phyloP scores from a whole-genome alignment of 2,797 vertebrate genomes.

The Hipposideros larvatus region DNA sequence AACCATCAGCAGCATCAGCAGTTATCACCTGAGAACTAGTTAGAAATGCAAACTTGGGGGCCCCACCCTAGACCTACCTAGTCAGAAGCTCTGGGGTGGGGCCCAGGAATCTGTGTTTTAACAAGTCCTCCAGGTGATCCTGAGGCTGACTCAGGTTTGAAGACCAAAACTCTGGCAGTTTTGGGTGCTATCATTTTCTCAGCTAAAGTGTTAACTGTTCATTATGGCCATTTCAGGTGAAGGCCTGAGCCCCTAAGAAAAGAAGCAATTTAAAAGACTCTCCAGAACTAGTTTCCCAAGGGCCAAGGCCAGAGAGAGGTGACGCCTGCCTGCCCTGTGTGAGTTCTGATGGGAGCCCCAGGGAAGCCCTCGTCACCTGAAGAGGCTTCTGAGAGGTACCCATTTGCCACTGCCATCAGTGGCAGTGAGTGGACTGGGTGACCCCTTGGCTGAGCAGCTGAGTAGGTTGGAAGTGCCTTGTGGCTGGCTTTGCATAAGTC shows the following conservation, averaged over 20 bases:
- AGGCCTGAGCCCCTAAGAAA: not conserved
- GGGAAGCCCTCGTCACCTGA: not conserved
- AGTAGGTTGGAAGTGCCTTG: not conserved
- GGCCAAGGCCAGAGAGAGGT: not conserved
- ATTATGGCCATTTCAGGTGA: not conserved
- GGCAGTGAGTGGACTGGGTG: not conserved
- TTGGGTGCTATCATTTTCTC: not conserved
- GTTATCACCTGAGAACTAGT: not conserved
- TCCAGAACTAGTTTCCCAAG: not conserved
- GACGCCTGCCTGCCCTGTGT: not conserved
- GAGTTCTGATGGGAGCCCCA: not conserved
- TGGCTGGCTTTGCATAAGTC: conserved; percentile 11
- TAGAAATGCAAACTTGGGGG: not conserved
- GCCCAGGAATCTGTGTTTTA: not conserved
- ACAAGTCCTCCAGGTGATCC: not conserved
- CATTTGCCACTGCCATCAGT: not conserved
- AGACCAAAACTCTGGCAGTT: not conserved
- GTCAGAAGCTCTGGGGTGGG: not conserved
- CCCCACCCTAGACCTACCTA: not conserved
- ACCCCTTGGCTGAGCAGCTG: conserved; percentile 25
- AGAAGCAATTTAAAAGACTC: not conserved
- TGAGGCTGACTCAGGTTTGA: not conserved
- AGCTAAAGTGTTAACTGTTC: not conserved
- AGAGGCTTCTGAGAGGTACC: not conserved
- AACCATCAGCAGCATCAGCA: not conserved